Conservation (phyloP, 2,113 vertebrate genomes). For the Canis aureus region DNA sequence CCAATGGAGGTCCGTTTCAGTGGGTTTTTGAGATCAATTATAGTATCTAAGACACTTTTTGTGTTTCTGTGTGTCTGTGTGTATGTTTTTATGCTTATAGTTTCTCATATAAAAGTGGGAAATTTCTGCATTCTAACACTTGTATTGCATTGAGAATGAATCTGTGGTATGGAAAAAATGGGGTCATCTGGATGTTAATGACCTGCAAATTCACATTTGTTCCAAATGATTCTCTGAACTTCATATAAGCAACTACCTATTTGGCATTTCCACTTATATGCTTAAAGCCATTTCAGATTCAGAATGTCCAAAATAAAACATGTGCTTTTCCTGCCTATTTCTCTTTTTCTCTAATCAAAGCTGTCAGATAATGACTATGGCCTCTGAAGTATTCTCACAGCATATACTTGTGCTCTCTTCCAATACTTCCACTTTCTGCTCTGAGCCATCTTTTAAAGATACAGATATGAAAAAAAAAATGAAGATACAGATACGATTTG, state of each 20-base stretch:
- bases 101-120: not conserved
- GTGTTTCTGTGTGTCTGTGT: not conserved
- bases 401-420: not conserved
- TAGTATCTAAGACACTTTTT: not conserved
- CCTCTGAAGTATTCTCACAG: not conserved
- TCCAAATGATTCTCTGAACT: not conserved
- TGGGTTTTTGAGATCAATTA: not conserved
- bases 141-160: constrained; percentile 5
- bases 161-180: not conserved
- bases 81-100: not conserved
- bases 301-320: constrained; percentile 20
- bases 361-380: not conserved
- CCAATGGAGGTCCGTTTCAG: not conserved
- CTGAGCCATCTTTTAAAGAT: not conserved
- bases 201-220: not conserved
- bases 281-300: constrained; percentile 25
- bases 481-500: not conserved
- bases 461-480: not conserved
- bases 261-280: not conserved
- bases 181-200: not conserved
- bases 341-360: not conserved
- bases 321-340: not conserved
- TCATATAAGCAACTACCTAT: not conserved
- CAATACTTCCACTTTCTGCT: not conserved
- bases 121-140: not conserved